Base-by-base conservation (phyloP, 1,140 invertebrate species). In the Drosophila pachea region DNA sequence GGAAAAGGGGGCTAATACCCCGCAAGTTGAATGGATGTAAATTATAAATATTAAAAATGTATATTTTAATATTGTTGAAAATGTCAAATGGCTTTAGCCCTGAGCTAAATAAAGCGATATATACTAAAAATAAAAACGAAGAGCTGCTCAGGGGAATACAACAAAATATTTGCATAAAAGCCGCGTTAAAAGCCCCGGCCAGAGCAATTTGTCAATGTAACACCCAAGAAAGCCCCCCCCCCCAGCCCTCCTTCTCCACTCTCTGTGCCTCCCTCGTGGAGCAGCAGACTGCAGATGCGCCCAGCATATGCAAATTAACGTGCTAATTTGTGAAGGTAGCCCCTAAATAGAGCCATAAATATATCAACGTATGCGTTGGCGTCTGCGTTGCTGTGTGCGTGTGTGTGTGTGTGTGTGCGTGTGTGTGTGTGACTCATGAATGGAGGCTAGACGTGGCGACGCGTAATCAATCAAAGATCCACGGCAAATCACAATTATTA, bases 271-370 rank as follows among this genome's bases (percentile, higher is more conserved):
- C n/a, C n/a, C n/a, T n/a, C n/a, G n/a, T n/a, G n/a, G n/a, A n/a
- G n/a, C n/a, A n/a, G n/a, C n/a, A n/a, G n/a, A n/a, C n/a, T 43
- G 48, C 59, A 49, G 68, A 65, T 67, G 68, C 54, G 50, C n/a
- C 36, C 52, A 58, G 36, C 50, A 68, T 72, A 75, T 75, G 76
- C 62, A 70, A 82, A 84, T 83, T 70, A 73, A 35, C 53, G 68
- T 66, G 76, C 81, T 86, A 84, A 84, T 86, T 84, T 76, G 73
- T 69, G 42, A 78, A 79, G 73, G 48, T 62, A 66, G 14, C 59
- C 56, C 38, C 58, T 66, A 84, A 83, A 84, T 78, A 78, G 59
- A 78, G 79, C 47, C 81, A 84, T 78, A 79, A 84, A 76, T 66
- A 50, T 58, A 54, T 7, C 40, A 29, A 8, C 12, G 31, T 38